Evolutionary conservation across 2,113 vertebrate species (phyloP), one percentile per base, ranked within the genome.

Genomic region (Sceloporus tristichus): DNA sequence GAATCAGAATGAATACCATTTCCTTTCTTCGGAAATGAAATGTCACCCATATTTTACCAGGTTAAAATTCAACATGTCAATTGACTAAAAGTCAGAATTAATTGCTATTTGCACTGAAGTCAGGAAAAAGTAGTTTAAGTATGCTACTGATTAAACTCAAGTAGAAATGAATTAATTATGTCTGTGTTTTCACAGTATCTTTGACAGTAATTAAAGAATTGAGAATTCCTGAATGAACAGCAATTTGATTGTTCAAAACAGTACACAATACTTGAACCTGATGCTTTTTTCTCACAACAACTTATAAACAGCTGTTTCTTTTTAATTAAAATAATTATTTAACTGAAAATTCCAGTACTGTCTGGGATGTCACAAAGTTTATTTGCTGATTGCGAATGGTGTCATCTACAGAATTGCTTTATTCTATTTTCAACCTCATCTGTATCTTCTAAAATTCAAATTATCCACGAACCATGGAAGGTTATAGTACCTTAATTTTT

Each of bases 1-100:
- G 34, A 34, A 34, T 34, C 62, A 88, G 38, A 90, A 87, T 83
- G 1, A 76, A 66, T 88, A 87, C 27, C 13, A 80, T 82, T 29
- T 79, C 38, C 34, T 40, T 87, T 83, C 86, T 78, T 75, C 88
- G 92, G 66, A 78, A 71, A 92, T 74, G 16, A 9, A 73, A 19
- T 65, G 75, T 53, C 79, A 79, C 83, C 68, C 27, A 38, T 79
- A 0, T 85, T 93, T 81, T 40, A 87, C 1, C 77, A 87, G 13
- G 78, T 2, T 88, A 34, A 16, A 82, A 9, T 84, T 11, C 1
- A 89, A 2, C 4, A 34, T 7, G 1, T 84, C 86, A 73, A 66
- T 59, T 84, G 68, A 38, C 38, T 77, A 85, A 84, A 9, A 86
- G 38, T 71, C 18, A 87, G 23, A 66, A 74, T 56, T 78, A 87